phyloP scores from a whole-genome alignment of 2,113 vertebrate genomes.

The Halichoerus grypus region DNA sequence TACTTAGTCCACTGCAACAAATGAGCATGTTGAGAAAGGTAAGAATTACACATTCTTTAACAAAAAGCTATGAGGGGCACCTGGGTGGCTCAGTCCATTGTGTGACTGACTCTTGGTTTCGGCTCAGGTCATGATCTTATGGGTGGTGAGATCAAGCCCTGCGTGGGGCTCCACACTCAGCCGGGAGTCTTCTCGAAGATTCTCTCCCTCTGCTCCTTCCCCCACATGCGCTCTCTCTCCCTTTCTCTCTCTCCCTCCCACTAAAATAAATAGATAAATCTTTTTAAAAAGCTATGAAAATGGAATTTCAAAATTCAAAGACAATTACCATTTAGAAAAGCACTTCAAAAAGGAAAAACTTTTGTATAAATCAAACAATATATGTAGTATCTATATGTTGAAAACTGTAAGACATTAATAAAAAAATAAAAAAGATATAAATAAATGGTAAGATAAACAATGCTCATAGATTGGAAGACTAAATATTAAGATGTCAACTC shows the following conservation, averaged over 20 bases:
- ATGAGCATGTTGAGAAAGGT: background rate
- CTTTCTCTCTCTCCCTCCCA: background rate
- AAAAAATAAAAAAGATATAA: background rate
- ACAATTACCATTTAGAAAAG: background rate
- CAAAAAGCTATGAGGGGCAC: background rate
- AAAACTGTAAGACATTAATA: background rate
- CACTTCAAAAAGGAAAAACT: background rate
- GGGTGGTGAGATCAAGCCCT: background rate
- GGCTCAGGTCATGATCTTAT: background rate
- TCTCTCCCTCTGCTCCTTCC: background rate
- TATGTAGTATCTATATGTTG: background rate
- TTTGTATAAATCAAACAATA: background rate
- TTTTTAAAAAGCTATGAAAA: background rate
- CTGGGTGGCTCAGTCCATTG: background rate
- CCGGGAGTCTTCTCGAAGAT: background rate
- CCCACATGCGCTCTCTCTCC: background rate
- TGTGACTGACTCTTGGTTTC: background rate
- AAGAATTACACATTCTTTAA: background rate
- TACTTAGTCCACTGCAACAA: background rate
- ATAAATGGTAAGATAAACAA: background rate
- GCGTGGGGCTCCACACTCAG: background rate
- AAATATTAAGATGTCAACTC: background rate
- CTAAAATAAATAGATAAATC: background rate
- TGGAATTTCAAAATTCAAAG: background rate
- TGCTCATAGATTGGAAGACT: background rate